phyloP scores from a whole-genome alignment of 2,797 vertebrate genomes.

The Halcyon smyrnensis region DNA sequence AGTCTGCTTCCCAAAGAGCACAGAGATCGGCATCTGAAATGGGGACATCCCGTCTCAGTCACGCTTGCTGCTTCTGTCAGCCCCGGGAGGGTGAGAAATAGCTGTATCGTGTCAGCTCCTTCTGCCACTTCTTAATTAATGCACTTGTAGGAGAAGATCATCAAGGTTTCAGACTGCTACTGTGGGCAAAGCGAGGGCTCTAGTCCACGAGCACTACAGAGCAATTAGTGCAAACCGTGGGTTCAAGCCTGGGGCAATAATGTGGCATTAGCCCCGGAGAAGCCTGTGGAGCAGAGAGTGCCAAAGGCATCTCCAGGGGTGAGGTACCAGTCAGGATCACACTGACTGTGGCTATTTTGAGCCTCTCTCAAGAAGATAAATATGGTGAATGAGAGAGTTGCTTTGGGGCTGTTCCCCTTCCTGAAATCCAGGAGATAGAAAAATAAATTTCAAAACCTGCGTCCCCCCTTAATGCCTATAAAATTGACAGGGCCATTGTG shows the following conservation, averaged over 20 bases:
- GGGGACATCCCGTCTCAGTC: not conserved
- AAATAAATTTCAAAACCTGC: not conserved
- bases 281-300: not conserved
- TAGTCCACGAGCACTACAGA: not conserved
- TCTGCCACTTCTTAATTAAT: not conserved
- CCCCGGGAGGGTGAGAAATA: not conserved
- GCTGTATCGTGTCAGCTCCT: not conserved
- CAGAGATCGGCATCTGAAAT: not conserved
- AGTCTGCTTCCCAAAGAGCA: not conserved
- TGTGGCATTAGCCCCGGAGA: fast-evolving
- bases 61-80: not conserved
- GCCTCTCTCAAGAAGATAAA: not conserved
- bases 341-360: not conserved
- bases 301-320: not conserved
- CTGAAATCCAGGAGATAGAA: not conserved
- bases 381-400: not conserved
- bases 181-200: not conserved
- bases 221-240: not conserved
- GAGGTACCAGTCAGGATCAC: not conserved
- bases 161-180: not conserved
- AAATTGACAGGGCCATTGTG: not conserved
- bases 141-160: not conserved
- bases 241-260: not conserved
- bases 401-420: not conserved
- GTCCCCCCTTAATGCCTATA: not conserved